Evolutionary conservation across 2,888 invertebrate species (phyloP).

Genomic region (Euzophera pinguis): DNA sequence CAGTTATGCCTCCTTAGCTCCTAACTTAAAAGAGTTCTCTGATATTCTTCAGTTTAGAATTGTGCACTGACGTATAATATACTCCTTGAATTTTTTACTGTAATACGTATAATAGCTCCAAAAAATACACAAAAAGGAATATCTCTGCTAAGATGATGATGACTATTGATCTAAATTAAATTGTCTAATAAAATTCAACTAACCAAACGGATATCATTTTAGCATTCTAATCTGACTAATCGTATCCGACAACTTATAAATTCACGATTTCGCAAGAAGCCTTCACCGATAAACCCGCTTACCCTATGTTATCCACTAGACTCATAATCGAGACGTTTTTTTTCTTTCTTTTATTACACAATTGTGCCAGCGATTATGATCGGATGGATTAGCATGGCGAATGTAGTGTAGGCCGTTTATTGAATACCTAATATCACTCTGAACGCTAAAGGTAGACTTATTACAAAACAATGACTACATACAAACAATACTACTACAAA

Average conservation of each 20-base stretch:
- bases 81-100: too few species aligned
- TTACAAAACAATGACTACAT: too few species aligned
- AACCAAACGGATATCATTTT: constrained; percentile 2
- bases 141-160: background rate
- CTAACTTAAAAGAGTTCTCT: too few species aligned
- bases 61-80: too few species aligned
- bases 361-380: constrained; percentile 18
- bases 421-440: background rate
- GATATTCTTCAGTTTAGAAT: too few species aligned
- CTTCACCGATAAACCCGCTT: constrained; percentile 13
- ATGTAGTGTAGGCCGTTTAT: background rate
- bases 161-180: background rate
- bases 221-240: background rate
- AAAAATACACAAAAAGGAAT: background rate
- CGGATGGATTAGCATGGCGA: constrained; percentile 3
- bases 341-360: constrained; percentile 18
- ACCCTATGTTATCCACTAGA: constrained; percentile 11
- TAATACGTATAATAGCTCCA: too few species aligned
- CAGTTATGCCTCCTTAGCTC: too few species aligned
- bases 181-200: background rate
- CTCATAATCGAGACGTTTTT: constrained; percentile 18
- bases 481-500: too few species aligned
- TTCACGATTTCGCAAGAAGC: constrained; percentile 8
- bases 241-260: constrained; percentile 8
- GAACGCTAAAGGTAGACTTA: too few species aligned